A percentile compares a stretch with the other conserved stretches of the same genome.
Evolutionary conservation across 2,888 invertebrate genomes (phyloP).

Genomic region (Lithodes maja): DNA sequence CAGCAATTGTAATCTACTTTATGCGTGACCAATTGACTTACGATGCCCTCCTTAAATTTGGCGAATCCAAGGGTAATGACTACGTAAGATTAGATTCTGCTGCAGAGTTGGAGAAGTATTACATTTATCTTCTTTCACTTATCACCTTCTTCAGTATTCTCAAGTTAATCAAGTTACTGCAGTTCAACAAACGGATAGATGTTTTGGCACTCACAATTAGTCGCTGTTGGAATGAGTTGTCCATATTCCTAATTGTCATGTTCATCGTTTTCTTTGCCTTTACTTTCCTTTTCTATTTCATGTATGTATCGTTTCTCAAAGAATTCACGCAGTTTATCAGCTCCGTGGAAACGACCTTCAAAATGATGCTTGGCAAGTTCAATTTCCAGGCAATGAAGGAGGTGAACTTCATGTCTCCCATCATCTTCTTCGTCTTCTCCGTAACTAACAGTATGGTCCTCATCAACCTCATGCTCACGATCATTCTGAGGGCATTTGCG

Average conservation of each 20-base stretch:
- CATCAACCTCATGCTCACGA: constrained; percentile 72
- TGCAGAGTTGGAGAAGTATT: constrained; percentile 75
- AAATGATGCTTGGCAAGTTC: constrained; percentile 76
- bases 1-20: constrained; percentile 54
- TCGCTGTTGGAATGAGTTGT: constrained; percentile 72
- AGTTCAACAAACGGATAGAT: constrained; percentile 74
- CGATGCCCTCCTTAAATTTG: constrained; percentile 43
- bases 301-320: constrained; percentile 72
- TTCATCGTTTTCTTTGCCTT: constrained; percentile 75
- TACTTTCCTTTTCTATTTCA: constrained; percentile 73
- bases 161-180: constrained; percentile 76
- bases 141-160: constrained; percentile 76
- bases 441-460: constrained; percentile 74
- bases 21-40: constrained; percentile 47
- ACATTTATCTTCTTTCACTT: constrained; percentile 76
- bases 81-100: constrained; percentile 74
- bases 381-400: constrained; percentile 74
- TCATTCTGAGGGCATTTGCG: constrained; percentile 61
- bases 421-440: constrained; percentile 74
- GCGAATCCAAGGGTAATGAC: constrained; percentile 66
- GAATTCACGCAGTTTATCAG: constrained; percentile 73
- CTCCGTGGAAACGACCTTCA: constrained; percentile 75
- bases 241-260: constrained; percentile 75
- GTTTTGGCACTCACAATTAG: constrained; percentile 72
- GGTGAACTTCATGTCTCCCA: constrained; percentile 72